These are phyloP conservation scores for Adela reaumurella DNA, from an alignment of 2,888 invertebrate genomes.

Conservation along the genomic window DNA sequence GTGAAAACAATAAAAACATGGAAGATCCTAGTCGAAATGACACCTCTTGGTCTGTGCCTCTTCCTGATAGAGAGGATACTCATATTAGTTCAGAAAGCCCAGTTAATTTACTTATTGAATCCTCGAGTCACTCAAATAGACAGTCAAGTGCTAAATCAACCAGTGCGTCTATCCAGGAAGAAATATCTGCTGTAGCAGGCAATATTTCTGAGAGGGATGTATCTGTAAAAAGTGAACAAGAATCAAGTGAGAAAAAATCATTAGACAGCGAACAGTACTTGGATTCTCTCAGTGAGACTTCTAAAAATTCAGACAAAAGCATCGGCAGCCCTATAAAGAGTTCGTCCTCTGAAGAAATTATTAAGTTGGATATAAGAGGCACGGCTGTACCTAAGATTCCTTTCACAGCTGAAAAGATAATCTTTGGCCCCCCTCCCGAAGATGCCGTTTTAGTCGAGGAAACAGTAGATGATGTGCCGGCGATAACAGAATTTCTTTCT, in stretches of 20 bases:
- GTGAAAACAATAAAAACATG: background rate
- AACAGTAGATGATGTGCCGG: slow-evolving; percentile 26
- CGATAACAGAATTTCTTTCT: slow-evolving; percentile 34
- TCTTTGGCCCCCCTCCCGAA: slow-evolving; percentile 44
- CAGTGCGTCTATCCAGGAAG: background rate
- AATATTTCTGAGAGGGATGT: background rate
- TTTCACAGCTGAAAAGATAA: slow-evolving; percentile 34
- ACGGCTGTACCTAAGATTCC: slow-evolving; percentile 33
- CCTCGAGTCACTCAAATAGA: background rate
- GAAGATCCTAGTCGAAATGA: slow-evolving; percentile 19
- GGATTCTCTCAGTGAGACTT: slow-evolving; percentile 38
- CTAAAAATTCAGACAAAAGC: slow-evolving; percentile 3
- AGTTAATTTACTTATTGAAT: slow-evolving; percentile 25
- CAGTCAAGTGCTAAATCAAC: too few relatives aligned
- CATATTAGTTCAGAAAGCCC: slow-evolving; percentile 44
- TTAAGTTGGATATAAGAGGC: slow-evolving; percentile 47
- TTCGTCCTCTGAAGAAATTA: slow-evolving; percentile 46
- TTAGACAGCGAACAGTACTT: slow-evolving; percentile 29
- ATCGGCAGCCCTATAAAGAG: slow-evolving; percentile 8
- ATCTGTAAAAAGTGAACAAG: slow-evolving; percentile 13
- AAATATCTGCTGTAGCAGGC: background rate
- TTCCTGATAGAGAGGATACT: slow-evolving; percentile 27
- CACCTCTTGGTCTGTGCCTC: slow-evolving; percentile 34
- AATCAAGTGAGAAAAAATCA: slow-evolving; percentile 18
- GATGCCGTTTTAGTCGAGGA: slow-evolving; percentile 29